Evolutionary conservation across 2,113 vertebrate genomes (phyloP).

Genomic region (Felis chaus): DNA sequence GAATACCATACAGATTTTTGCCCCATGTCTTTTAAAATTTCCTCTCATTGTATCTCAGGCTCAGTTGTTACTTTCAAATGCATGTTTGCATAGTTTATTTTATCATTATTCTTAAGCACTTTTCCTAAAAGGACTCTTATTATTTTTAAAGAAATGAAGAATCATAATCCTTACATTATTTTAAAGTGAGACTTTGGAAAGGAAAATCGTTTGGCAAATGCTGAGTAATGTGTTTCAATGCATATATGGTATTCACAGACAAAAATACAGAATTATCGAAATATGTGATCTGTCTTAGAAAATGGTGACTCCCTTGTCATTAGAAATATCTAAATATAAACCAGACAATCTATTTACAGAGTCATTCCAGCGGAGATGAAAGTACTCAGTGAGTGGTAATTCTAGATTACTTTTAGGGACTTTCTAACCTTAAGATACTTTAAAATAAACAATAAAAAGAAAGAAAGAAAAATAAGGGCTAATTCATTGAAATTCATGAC

Average conservation of each 20-base stretch:
- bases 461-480: not conserved
- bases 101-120: not conserved
- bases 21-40: not conserved
- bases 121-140: not conserved
- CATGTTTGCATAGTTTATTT: not conserved
- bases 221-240: not conserved
- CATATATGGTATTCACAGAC: not conserved
- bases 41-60: not conserved
- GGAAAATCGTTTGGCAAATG: not conserved
- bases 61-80: not conserved
- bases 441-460: not conserved
- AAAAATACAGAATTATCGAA: not conserved
- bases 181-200: constrained; percentile 31
- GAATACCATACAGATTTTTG: not conserved
- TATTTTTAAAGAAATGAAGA: not conserved
- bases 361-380: not conserved
- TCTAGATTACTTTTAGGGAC: not conserved
- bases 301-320: not conserved
- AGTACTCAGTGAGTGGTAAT: not conserved
- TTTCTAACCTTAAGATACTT: not conserved
- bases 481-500: not conserved
- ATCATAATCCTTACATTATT: not conserved
- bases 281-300: not conserved
- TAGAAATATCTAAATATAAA: not conserved
- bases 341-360: not conserved